A percentile compares a stretch with the other conserved stretches of the same genome.
phyloP scores from a whole-genome alignment of 2,797 vertebrate species.

The Lacerta bilineata region DNA sequence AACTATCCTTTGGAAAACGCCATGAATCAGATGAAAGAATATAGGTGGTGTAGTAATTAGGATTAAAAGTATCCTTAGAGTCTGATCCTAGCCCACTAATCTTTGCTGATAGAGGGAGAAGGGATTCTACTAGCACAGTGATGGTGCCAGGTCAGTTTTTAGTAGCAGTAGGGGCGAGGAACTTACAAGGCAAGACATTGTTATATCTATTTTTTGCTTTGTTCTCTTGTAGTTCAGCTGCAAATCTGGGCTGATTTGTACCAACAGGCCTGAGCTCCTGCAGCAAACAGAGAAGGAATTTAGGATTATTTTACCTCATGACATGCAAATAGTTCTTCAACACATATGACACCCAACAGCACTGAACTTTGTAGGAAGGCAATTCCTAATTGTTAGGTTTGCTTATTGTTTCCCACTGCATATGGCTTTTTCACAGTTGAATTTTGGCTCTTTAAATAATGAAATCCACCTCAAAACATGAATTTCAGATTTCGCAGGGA shows the following conservation, averaged over 20 bases:
- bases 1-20: background rate
- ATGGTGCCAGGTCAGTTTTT: background rate
- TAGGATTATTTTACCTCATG: background rate
- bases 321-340: background rate
- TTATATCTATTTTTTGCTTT: conserved; percentile 97
- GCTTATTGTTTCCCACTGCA: background rate
- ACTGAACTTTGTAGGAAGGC: too few relatives aligned
- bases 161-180: background rate
- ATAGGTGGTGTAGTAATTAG: background rate
- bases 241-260: conserved; percentile 84
- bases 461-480: background rate
- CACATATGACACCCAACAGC: background rate
- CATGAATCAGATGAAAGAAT: background rate
- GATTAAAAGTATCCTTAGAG: background rate
- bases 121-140: background rate
- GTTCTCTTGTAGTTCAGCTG: conserved; percentile 87
- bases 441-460: background rate
- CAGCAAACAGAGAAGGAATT: conserved; percentile 42
- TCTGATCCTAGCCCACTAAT: too few relatives aligned
- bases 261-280: conserved; percentile 92
- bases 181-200: conserved; percentile 96
- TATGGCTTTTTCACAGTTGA: background rate
- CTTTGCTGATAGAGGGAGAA: background rate
- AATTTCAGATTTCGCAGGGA: background rate
- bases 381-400: background rate